These are phyloP conservation scores for Sebastes steindachneri DNA, from an alignment of 2,797 vertebrate genomes.

Conservation along the genomic window DNA sequence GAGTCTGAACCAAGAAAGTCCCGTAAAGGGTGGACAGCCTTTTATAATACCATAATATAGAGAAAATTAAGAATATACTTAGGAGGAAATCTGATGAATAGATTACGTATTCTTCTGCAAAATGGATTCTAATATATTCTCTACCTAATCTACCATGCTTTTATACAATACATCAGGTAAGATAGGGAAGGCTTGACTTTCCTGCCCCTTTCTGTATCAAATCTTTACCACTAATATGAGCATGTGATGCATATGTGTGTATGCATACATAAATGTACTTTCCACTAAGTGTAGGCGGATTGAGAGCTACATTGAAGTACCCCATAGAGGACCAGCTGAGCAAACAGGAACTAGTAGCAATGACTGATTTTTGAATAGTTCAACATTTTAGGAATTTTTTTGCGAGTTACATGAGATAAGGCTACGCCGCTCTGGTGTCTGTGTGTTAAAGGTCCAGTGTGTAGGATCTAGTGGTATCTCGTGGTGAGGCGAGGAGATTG, in stretches of 20 bases:
- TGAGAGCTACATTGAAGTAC: neutral
- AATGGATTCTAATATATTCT: neutral
- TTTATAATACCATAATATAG: neutral
- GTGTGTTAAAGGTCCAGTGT: neutral
- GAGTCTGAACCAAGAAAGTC: neutral
- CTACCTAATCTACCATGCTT: neutral
- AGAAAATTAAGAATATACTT: neutral
- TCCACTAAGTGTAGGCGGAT: neutral
- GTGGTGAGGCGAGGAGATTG: no score
- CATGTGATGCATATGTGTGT: neutral
- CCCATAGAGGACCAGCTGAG: neutral
- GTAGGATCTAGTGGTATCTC: no score
- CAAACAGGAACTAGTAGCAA: neutral
- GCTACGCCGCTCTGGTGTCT: neutral
- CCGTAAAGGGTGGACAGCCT: neutral
- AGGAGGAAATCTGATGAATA: neutral
- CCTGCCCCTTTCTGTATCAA: neutral
- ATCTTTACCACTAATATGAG: neutral
- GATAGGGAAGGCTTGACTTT: neutral
- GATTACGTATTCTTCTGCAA: neutral
- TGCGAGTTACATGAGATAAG: neutral
- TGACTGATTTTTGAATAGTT: neutral
- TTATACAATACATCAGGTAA: neutral
- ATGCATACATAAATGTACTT: neutral
- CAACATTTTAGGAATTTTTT: neutral